Percentiles rank a stretch among this genome's conserved stretches.
These are phyloP conservation scores for Danaus plexippus DNA, from an alignment of 1,140 invertebrate genomes.

Conservation along the genomic window DNA sequence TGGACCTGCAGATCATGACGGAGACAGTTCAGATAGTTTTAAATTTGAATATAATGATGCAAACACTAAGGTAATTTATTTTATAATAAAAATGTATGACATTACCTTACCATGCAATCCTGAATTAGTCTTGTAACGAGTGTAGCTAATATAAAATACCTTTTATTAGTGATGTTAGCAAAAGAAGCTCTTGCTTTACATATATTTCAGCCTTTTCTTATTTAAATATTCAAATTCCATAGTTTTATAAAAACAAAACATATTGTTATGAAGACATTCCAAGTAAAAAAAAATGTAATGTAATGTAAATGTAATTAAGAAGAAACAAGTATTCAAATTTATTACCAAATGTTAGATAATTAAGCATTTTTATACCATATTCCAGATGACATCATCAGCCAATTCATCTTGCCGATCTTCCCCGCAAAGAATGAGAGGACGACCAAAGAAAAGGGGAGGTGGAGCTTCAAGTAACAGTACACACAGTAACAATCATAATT, in stretches of 20 bases:
- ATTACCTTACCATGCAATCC: not conserved
- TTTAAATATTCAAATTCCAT: too few species aligned
- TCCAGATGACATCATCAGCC: constrained; percentile 66
- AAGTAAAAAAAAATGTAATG: too few species aligned
- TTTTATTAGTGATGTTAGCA: too few species aligned
- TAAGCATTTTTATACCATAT: constrained; percentile 12
- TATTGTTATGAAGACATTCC: too few species aligned
- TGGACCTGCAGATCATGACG: constrained; percentile 71
- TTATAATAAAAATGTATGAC: constrained; percentile 1
- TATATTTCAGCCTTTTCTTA: too few species aligned
- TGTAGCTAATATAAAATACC: too few species aligned
- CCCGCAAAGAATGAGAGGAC: constrained; percentile 57
- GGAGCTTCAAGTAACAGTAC: constrained; percentile 47
- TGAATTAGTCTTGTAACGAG: too few species aligned
- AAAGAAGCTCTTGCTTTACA: too few species aligned
- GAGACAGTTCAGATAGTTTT: constrained; percentile 61
- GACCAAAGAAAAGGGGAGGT: constrained; percentile 53
- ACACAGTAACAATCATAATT: constrained; percentile 49
- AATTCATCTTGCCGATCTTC: constrained; percentile 68
- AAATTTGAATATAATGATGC: constrained; percentile 63
- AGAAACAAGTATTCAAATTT: not conserved
- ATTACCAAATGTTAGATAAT: not conserved
- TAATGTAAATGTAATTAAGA: too few species aligned
- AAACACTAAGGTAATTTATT: constrained; percentile 52
- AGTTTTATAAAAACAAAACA: too few species aligned